Evolutionary conservation across 1,140 invertebrate genomes (phyloP).

Genomic region (Doryteuthis pealeii): DNA sequence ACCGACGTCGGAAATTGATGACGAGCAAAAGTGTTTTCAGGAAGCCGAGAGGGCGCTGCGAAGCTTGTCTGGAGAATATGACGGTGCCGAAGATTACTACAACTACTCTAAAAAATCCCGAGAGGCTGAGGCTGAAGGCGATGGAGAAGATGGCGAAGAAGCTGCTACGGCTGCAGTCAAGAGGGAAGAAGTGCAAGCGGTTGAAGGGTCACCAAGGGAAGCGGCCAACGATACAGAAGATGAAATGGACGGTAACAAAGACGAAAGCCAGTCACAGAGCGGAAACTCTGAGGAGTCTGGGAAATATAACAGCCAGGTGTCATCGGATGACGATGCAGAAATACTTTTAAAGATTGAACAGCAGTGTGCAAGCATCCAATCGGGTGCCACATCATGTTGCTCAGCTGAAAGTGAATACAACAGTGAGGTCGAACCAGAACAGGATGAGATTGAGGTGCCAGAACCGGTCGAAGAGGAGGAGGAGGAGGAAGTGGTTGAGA

Average conservation of each 20-base stretch:
- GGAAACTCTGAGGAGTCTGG: conserved; percentile 9
- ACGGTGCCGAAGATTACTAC: conserved; percentile 3
- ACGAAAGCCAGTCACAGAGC: not conserved
- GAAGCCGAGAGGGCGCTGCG: conserved; percentile 84
- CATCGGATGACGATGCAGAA: conserved; percentile 55
- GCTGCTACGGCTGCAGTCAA: not conserved
- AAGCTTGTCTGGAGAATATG: conserved; percentile 70
- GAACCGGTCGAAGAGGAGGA: not conserved
- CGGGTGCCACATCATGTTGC: conserved; percentile 21
- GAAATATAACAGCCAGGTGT: conserved; percentile 4
- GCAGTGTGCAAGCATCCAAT: conserved; percentile 63
- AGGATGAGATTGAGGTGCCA: not conserved
- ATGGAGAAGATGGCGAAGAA: conserved; percentile 1
- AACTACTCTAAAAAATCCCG: not conserved
- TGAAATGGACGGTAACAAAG: conserved; percentile 16
- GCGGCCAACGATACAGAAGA: conserved; percentile 16
- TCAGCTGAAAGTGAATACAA: conserved; percentile 10
- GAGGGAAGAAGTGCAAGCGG: conserved; percentile 9
- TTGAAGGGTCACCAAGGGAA: not conserved
- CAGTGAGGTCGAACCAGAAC: not conserved
- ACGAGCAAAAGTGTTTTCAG: conserved; percentile 78
- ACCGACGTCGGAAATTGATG: conserved; percentile 56
- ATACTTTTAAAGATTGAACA: conserved; percentile 64
- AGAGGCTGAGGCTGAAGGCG: not conserved
- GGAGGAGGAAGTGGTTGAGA: not conserved